Evolutionary conservation across 2,797 vertebrate genomes (phyloP).

Genomic region (Premnoplex brunnescens): DNA sequence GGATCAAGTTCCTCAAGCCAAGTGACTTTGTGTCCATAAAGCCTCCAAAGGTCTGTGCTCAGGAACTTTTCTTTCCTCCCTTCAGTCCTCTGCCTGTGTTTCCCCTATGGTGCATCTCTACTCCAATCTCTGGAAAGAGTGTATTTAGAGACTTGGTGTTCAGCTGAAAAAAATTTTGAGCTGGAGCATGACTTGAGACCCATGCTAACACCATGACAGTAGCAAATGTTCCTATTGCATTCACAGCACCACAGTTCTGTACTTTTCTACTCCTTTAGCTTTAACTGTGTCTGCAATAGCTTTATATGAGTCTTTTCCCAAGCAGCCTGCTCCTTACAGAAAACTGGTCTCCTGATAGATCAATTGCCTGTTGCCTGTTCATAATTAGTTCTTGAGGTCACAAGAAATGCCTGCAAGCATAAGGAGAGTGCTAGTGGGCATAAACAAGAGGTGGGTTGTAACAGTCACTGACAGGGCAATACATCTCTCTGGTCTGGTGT

Average conservation of each 20-base stretch:
- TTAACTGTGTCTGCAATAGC: not conserved
- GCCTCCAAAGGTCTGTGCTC: not conserved
- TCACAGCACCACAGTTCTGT: not conserved
- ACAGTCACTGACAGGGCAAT: not conserved
- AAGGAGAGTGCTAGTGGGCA: accelerated
- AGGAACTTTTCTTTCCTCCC: not conserved
- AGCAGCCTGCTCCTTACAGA: not conserved
- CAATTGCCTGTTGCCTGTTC: not conserved
- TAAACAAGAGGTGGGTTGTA: not conserved
- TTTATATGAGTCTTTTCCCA: not conserved
- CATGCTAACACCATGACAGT: not conserved
- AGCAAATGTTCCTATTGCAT: not conserved
- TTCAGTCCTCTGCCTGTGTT: not conserved
- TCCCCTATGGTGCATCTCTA: not conserved
- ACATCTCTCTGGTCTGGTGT: not conserved
- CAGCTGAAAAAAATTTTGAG: not conserved
- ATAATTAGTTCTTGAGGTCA: slow-evolving; percentile 3
- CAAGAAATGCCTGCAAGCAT: not conserved
- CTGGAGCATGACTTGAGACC: not conserved
- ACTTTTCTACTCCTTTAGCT: not conserved
- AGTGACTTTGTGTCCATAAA: not conserved
- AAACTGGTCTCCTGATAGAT: not conserved
- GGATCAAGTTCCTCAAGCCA: not conserved
- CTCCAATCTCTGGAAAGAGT: not conserved
- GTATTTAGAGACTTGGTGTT: not conserved